Conservation (phyloP, 2,797 vertebrate species). For the Gephyroberyx darwinii region DNA sequence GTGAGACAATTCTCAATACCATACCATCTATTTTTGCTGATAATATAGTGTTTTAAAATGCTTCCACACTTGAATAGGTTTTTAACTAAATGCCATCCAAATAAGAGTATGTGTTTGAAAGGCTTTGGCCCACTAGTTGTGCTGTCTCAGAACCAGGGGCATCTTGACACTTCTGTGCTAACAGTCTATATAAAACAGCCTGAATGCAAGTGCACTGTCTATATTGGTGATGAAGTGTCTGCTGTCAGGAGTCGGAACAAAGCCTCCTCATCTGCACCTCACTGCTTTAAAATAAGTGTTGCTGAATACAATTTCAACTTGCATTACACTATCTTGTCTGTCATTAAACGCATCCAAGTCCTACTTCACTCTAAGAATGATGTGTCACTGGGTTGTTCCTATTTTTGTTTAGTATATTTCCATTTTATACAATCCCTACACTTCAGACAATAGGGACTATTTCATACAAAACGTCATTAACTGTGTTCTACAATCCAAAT, state of each 20-base stretch:
- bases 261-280: conserved; percentile 5
- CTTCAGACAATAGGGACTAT: not conserved
- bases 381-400: conserved; percentile 5
- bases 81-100: not conserved
- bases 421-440: conserved; percentile 8
- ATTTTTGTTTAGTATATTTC: not conserved
- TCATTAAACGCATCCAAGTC: not conserved
- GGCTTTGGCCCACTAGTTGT: not conserved
- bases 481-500: not conserved
- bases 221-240: conserved; percentile 17
- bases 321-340: conserved; percentile 22
- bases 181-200: not conserved
- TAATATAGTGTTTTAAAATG: not conserved
- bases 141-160: not conserved
- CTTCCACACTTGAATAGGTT: not conserved
- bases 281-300: conserved; percentile 35
- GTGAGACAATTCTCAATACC: not conserved
- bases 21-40: not conserved
- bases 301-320: conserved; percentile 38
- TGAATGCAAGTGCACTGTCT: conserved; percentile 12
- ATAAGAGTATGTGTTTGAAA: not conserved
- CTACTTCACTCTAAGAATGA: not conserved
- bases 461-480: not conserved
- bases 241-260: conserved; percentile 23
- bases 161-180: conserved; percentile 9